These are phyloP conservation scores for Macrostomum cliftonense DNA, from an alignment of 2,888 invertebrate genomes.

Conservation along the genomic window DNA sequence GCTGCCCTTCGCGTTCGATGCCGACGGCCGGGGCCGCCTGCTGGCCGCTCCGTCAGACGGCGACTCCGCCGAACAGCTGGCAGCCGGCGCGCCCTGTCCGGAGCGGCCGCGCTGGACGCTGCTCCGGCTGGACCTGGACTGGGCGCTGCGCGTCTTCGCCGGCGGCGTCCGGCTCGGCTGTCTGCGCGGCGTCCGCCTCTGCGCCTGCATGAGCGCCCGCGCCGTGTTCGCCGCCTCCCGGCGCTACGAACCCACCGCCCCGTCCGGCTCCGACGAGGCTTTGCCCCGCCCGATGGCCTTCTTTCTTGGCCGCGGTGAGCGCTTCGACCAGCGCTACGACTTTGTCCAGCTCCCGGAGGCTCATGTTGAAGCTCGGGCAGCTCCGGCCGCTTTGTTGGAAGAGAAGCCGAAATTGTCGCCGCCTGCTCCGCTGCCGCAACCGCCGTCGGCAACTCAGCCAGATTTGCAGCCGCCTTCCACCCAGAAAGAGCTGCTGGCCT, in stretches of 20 bases:
- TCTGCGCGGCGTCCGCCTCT: slow-evolving; percentile 27
- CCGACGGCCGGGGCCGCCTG: slow-evolving; percentile 19
- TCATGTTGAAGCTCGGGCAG: not conserved
- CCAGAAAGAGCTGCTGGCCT: not conserved
- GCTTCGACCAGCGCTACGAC: slow-evolving; percentile 34
- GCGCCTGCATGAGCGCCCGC: slow-evolving; percentile 34
- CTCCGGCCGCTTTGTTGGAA: too few relatives aligned
- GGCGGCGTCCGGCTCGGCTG: slow-evolving; percentile 8
- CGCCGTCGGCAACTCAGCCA: too few relatives aligned
- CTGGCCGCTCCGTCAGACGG: not conserved
- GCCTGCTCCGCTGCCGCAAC: too few relatives aligned
- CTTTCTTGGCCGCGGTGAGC: slow-evolving; percentile 25
- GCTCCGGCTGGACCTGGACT: slow-evolving; percentile 30
- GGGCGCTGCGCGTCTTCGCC: slow-evolving; percentile 26
- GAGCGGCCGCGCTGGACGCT: slow-evolving; percentile 31
- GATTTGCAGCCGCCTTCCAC: too few relatives aligned
- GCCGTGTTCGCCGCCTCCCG: slow-evolving; percentile 34
- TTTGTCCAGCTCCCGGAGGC: slow-evolving; percentile 10
- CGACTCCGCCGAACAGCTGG: not conserved
- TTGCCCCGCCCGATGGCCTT: slow-evolving; percentile 33
- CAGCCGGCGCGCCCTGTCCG: slow-evolving; percentile 25
- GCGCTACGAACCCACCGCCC: slow-evolving; percentile 32
- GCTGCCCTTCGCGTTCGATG: slow-evolving; percentile 33
- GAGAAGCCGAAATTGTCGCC: too few relatives aligned
- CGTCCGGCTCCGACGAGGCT: slow-evolving; percentile 22